phyloP scores from a whole-genome alignment of 2,888 invertebrate species.

The Lycia hirtaria region DNA sequence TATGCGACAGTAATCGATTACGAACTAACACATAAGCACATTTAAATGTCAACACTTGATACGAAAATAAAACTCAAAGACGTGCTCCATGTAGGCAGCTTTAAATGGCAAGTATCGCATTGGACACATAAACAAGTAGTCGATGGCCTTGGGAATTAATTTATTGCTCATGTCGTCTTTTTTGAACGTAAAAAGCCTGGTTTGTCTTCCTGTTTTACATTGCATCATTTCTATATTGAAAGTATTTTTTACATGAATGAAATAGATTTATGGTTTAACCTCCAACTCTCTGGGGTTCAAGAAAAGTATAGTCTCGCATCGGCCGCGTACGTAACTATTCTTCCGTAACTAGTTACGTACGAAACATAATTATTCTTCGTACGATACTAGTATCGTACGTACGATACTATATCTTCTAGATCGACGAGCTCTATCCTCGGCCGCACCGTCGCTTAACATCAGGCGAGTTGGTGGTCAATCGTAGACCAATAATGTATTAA shows the following conservation, averaged over 20 bases:
- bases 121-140: constrained; percentile 8
- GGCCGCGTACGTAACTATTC: no score
- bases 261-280: no score
- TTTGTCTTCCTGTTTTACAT: constrained; percentile 2
- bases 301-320: no score
- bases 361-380: no score
- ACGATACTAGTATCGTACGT: no score
- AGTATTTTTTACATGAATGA: background rate
- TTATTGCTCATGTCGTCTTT: constrained; percentile 2
- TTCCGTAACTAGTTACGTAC: no score
- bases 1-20: constrained; percentile 10
- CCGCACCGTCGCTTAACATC: no score
- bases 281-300: no score
- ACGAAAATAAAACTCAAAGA: constrained; percentile 16
- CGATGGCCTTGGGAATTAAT: constrained; percentile 15
- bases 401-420: no score
- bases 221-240: constrained; percentile 1
- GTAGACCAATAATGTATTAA: no score
- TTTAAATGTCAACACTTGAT: constrained; percentile 24
- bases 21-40: background rate
- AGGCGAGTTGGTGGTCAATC: no score
- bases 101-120: constrained; percentile 19
- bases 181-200: constrained; percentile 1
- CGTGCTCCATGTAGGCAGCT: constrained; percentile 12
- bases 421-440: no score